Percentiles rank a stretch among this genome's conserved stretches.
phyloP scores from a whole-genome alignment of 2,113 vertebrate genomes.

The Colinus virginianus region DNA sequence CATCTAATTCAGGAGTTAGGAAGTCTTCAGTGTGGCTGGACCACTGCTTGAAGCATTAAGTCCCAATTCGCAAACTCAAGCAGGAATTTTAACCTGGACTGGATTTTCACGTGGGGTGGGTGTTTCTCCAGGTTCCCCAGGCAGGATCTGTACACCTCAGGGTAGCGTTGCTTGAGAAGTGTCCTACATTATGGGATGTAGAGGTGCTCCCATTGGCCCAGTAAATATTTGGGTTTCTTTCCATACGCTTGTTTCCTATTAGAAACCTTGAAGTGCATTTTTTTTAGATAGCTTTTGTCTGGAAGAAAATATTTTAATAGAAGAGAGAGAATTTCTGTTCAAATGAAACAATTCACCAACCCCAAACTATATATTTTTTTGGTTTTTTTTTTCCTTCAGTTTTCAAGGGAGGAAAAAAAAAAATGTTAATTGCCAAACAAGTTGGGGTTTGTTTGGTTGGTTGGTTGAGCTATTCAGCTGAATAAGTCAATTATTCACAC shows the following conservation, averaged over 20 bases:
- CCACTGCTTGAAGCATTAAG: not conserved
- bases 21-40: not conserved
- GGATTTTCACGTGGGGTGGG: not conserved
- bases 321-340: not conserved
- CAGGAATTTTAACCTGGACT: not conserved
- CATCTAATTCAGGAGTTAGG: not conserved
- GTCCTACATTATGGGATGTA: not conserved
- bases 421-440: conserved; percentile 57
- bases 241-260: not conserved
- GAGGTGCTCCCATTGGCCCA: not conserved
- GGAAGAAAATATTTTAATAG: not conserved
- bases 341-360: not conserved
- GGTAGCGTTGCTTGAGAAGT: not conserved
- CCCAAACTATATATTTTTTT: not conserved
- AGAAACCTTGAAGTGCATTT: not conserved
- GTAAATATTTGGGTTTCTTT: not conserved
- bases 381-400: not conserved
- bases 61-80: not conserved
- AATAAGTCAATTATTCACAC: conserved; percentile 72
- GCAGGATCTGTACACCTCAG: fast-evolving
- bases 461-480: conserved; percentile 62
- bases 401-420: not conserved
- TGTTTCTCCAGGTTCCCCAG: not conserved
- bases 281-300: not conserved
- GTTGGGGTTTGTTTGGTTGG: conserved; percentile 61